Percentiles rank a stretch among this genome's conserved stretches.
Evolutionary conservation across 2,113 vertebrate species (phyloP).

Genomic region (Herpetotheres cachinnans): DNA sequence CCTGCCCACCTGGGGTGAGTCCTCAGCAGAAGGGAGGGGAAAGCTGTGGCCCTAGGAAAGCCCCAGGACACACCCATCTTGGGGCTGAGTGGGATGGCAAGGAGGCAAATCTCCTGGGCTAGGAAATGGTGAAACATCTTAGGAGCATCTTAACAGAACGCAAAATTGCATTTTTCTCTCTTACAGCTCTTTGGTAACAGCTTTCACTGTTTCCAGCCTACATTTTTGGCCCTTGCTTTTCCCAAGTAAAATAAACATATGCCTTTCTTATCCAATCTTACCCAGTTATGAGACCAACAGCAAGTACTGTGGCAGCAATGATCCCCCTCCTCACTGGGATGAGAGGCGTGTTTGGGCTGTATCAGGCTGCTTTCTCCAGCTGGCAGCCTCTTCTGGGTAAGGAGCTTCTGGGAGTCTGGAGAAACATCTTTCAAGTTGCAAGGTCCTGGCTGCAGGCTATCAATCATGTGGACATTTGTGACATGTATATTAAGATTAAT

Average conservation of each 20-base stretch:
- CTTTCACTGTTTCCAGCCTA: background rate
- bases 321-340: background rate
- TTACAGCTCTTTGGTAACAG: background rate
- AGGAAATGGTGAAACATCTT: background rate
- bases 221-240: background rate
- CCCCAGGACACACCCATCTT: fast-evolving
- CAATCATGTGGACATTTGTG: background rate
- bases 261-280: background rate
- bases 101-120: background rate
- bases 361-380: background rate
- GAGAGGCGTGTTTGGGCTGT: background rate
- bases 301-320: background rate
- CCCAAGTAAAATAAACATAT: background rate
- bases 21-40: background rate
- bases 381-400: background rate
- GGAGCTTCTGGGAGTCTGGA: background rate
- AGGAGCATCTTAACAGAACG: background rate
- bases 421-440: background rate
- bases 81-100: background rate
- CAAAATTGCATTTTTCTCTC: background rate
- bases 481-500: background rate
- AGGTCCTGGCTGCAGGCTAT: background rate
- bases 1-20: background rate
- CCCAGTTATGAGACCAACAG: background rate
- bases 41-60: background rate